Base-by-base conservation (phyloP, 2,888 invertebrate genomes). In the Macaria notata region DNA sequence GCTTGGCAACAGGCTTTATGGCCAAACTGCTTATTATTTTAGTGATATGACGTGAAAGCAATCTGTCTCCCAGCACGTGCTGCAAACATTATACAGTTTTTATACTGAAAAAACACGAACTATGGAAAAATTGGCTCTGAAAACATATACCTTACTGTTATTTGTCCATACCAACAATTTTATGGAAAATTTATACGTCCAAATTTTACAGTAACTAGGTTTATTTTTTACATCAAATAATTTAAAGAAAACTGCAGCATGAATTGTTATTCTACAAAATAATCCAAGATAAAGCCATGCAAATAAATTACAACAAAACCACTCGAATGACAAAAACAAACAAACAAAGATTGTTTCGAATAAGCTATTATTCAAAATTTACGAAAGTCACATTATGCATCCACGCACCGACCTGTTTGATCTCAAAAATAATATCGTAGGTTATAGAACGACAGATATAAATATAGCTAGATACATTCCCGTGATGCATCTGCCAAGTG, bases 401-500 rank as follows among this genome's bases (percentile, higher is more conserved):
- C 31, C 30, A 31, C 45, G 30, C 58, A 57, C 66, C 65, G 54
- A 66, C 62, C 61, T 67, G 65, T 72, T 73, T 73, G 71, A 73
- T 77, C 71, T 72, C 71, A 71, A 72, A 72, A 67, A 66, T 64
- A 61, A 66, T 62, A 52, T 45, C 42, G 31, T 54, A 48, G 45
- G 59, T 54, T 59, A 51, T 45, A 54, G n/a, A 48, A 49, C 33
- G 44, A 39, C 9, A 9, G 41, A 31, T 54, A 54, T 49, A 50
- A 49, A 58, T 59, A 56, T 56, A 52, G 3, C 33, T 43, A 49
- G 42, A 36, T 53, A 54, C 52, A 47, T 52, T 52, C 44, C 29
- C 51, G 48, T 4, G 58, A 48, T 70, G 66, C 71, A 65, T 61
- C 63, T 72, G 82, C 79, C 81, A 79, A 81, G 66, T 82, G 70